These are phyloP conservation scores for Marasmarcha lunaedactyla DNA, from an alignment of 2,888 invertebrate genomes.

Conservation along the genomic window DNA sequence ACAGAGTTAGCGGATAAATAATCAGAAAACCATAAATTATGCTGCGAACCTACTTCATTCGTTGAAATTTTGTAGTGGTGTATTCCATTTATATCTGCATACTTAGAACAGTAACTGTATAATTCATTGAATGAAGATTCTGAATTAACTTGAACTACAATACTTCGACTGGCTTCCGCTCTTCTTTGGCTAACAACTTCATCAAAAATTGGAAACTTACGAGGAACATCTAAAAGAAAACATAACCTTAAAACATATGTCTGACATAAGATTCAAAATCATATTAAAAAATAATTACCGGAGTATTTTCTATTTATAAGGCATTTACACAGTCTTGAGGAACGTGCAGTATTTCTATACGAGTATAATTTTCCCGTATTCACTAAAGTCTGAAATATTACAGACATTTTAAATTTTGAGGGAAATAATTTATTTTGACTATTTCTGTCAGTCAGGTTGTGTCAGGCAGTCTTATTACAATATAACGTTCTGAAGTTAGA, in stretches of 20 bases:
- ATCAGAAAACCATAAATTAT: too few relatives aligned
- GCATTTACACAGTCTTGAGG: conserved; percentile 30
- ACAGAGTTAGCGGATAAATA: too few relatives aligned
- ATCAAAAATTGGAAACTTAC: conserved; percentile 60
- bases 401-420: conserved; percentile 44
- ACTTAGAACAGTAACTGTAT: conserved; percentile 75
- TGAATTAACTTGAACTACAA: conserved; percentile 83
- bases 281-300: conserved; percentile 28
- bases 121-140: conserved; percentile 76
- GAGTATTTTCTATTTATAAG: conserved; percentile 33
- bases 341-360: conserved; percentile 31
- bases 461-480: too few relatives aligned
- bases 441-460: too few relatives aligned
- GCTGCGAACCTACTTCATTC: conserved; percentile 50
- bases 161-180: conserved; percentile 75
- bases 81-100: conserved; percentile 73
- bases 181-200: conserved; percentile 71
- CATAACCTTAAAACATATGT: conserved; percentile 1
- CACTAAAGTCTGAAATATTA: conserved; percentile 41
- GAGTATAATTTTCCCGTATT: conserved; percentile 36
- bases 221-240: conserved; percentile 35
- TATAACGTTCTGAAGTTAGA: too few relatives aligned
- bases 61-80: conserved; percentile 72
- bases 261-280: too few relatives aligned
- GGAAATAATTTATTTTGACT: too few relatives aligned